Conservation (phyloP, 2,888 invertebrate species). For the Odontothrips loti region DNA sequence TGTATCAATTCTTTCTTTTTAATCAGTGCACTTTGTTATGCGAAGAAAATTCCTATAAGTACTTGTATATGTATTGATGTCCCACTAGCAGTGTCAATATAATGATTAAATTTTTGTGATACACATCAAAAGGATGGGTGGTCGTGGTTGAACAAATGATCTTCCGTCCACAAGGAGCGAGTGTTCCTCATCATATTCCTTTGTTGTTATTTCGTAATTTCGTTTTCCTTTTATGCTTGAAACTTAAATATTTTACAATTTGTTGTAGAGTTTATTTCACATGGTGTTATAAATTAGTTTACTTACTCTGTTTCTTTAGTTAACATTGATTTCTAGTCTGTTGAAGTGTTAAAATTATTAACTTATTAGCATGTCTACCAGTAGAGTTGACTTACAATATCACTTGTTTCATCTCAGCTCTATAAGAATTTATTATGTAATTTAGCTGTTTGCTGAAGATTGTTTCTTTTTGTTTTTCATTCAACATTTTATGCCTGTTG, state of each 20-base stretch:
- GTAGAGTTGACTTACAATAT: neutral
- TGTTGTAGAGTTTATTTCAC: neutral
- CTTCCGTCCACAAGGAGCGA: neutral
- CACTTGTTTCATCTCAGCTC: neutral
- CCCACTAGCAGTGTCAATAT: no score
- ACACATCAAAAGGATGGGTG: no score
- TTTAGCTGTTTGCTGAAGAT: neutral
- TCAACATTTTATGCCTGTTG: neutral
- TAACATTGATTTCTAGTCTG: neutral
- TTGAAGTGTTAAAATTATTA: neutral
- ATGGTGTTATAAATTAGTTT: neutral
- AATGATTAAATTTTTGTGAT: no score
- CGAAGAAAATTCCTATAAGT: neutral
- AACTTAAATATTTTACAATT: neutral
- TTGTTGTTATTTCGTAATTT: neutral
- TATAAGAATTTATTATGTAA: neutral
- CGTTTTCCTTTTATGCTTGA: neutral
- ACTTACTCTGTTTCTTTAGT: neutral
- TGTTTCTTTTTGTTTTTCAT: neutral
- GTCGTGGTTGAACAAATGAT: neutral
- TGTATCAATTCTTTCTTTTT: neutral
- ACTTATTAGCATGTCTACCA: neutral
- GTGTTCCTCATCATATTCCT: neutral
- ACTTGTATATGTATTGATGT: neutral
- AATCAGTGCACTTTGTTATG: neutral